Evolutionary conservation across 2,113 vertebrate species (phyloP).

Genomic region (Gadus macrocephalus): DNA sequence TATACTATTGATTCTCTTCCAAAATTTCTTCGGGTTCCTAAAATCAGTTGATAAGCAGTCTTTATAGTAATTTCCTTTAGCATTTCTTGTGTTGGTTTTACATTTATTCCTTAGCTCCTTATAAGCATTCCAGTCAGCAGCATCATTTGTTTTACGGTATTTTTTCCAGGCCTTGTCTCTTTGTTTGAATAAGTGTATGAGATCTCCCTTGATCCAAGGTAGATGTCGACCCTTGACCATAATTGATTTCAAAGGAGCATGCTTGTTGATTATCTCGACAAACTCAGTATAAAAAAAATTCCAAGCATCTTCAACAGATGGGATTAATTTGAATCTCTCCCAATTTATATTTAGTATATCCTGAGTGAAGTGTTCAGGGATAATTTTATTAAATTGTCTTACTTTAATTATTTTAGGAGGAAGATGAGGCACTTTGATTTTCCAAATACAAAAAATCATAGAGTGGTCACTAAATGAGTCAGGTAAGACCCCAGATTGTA

Average conservation of each 20-base stretch:
- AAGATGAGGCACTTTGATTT: neutral
- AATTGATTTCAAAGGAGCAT: neutral
- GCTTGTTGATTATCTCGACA: neutral
- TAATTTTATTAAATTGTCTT: neutral
- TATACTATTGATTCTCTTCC: slow-evolving; percentile 1
- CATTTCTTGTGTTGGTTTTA: neutral
- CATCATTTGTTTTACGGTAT: neutral
- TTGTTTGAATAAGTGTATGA: neutral
- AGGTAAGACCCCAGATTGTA: too few species aligned
- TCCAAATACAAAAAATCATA: too few species aligned
- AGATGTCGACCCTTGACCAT: neutral
- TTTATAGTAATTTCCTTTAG: neutral
- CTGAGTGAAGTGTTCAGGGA: neutral
- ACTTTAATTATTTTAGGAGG: neutral
- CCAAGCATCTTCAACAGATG: neutral
- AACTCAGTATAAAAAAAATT: neutral
- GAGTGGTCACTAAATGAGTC: neutral
- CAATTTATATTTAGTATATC: neutral
- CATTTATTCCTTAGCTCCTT: neutral
- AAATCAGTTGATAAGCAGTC: neutral
- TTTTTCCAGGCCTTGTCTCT: neutral
- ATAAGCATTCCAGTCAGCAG: neutral
- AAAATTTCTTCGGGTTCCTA: slow-evolving; percentile 3
- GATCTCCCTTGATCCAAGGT: neutral
- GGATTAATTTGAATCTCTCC: neutral